Evolutionary conservation across 2,113 vertebrate genomes (phyloP).

Genomic region (Carlito syrichta): DNA sequence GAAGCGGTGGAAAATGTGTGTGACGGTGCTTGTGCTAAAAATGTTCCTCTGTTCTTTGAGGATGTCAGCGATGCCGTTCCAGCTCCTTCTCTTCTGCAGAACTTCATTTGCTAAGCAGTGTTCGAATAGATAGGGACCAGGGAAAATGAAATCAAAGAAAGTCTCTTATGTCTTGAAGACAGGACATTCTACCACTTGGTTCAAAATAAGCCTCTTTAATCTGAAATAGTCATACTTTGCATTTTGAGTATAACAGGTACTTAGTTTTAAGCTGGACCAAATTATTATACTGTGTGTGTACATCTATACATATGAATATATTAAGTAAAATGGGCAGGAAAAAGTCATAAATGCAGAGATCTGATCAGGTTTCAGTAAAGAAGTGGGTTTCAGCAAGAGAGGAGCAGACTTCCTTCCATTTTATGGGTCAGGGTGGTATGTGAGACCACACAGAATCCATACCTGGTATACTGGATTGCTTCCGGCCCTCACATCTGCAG

Average conservation of each 20-base stretch:
- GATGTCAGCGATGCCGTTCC: conserved; percentile 58
- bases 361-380: neutral
- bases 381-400: neutral
- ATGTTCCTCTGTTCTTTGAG: conserved; percentile 72
- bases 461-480: neutral
- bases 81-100: conserved; percentile 48
- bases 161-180: conserved; percentile 40
- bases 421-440: neutral
- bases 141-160: conserved; percentile 58
- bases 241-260: neutral
- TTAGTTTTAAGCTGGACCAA: conserved; percentile 16
- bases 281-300: neutral
- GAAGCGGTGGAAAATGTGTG: conserved; percentile 45
- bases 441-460: neutral
- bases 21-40: conserved; percentile 73
- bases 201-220: conserved; percentile 52
- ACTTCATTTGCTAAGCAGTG: conserved; percentile 54
- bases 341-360: neutral
- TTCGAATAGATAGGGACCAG: conserved; percentile 38
- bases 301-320: neutral
- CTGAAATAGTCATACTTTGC: conserved; percentile 19
- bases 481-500: neutral
- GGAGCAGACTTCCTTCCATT: neutral
- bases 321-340: neutral
- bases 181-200: conserved; percentile 14